Base-by-base conservation (phyloP, 2,888 invertebrate genomes). In the Megalurothrips usitatus region DNA sequence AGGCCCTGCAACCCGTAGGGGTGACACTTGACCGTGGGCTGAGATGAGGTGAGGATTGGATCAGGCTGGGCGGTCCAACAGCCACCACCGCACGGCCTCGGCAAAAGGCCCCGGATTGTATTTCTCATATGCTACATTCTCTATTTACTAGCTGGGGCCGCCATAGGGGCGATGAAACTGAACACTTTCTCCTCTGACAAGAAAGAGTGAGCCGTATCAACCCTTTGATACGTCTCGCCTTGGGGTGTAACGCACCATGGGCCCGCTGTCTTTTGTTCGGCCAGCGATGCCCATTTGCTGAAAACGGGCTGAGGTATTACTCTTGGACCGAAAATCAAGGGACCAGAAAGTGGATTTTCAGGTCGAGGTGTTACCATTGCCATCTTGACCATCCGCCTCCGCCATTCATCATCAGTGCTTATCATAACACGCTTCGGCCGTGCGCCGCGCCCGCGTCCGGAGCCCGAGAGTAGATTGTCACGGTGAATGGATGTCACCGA, bases 181-280 rank as follows among this genome's bases (percentile, higher is more conserved):
- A 75, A 75, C 6, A 75, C 68, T 75, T 75, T 75, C 68, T 75
- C 26, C 68, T 75, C 10, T 10, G 23, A 75, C 68, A 75, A 75
- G 68, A 75, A 75, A 75, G 68, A 75, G 68, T 75, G 68, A n/a
- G 68, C 68, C 26, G 23, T 75, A 19, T 58, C 58, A 17, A 58
- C 58, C 58, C 58, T 58, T 9, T 17, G 34, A 43, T 43, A 43
- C 34, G 34, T 43, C 34, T 43, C 34, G 34, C 34, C 34, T 43
- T 6, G 34, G 34, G 34, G 34, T 43, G 34, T 43, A 43, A 43
- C 34, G 34, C 34, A 43, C 34, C 34, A 43, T 4, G 34, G 6
- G 34, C 34, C 6, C 6, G 34, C n/a, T 43, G 34, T 43, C 34
- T 43, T 43, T 43, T 43, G 34, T 43, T 43, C 34, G 6, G 34